phyloP scores from a whole-genome alignment of 2,888 invertebrate genomes.

The Desoria tigrina region DNA sequence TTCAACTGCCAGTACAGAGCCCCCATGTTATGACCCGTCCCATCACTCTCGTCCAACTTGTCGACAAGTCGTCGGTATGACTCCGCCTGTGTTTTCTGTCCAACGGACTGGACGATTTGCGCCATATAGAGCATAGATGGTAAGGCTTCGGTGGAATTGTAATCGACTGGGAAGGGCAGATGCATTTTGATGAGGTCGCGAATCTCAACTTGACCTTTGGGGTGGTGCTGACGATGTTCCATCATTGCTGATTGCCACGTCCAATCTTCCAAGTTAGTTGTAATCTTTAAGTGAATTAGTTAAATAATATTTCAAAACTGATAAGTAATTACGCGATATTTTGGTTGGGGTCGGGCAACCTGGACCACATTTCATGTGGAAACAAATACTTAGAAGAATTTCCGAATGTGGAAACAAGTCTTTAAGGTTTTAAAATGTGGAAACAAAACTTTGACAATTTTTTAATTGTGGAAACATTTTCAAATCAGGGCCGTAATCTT shows the following conservation, averaged over 20 bases:
- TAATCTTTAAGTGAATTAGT: background rate
- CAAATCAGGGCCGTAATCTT: too few species aligned
- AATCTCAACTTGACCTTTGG: slow-evolving; percentile 69
- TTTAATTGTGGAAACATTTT: too few species aligned
- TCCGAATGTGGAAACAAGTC: too few species aligned
- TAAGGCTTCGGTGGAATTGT: slow-evolving; percentile 59
- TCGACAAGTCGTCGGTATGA: slow-evolving; percentile 55
- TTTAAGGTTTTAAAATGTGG: too few species aligned
- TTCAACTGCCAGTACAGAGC: slow-evolving; percentile 67
- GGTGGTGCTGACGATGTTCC: slow-evolving; percentile 78
- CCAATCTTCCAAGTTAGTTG: slow-evolving; percentile 56
- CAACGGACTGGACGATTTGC: slow-evolving; percentile 70
- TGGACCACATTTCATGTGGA: too few species aligned
- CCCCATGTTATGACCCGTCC: slow-evolving; percentile 63
- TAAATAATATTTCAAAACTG: slow-evolving; percentile 7
- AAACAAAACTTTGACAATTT: too few species aligned
- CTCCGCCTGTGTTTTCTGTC: slow-evolving; percentile 60
- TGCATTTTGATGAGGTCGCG: slow-evolving; percentile 65
- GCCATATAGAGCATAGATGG: slow-evolving; percentile 76
- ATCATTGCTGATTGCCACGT: slow-evolving; percentile 56
- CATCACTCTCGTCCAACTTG: slow-evolving; percentile 48
- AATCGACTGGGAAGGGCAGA: slow-evolving; percentile 63
- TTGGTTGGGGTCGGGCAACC: too few species aligned
- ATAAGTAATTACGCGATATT: background rate
- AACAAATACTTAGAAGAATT: too few species aligned